phyloP scores from a whole-genome alignment of 1,140 invertebrate species.

The Batillaria attramentaria region DNA sequence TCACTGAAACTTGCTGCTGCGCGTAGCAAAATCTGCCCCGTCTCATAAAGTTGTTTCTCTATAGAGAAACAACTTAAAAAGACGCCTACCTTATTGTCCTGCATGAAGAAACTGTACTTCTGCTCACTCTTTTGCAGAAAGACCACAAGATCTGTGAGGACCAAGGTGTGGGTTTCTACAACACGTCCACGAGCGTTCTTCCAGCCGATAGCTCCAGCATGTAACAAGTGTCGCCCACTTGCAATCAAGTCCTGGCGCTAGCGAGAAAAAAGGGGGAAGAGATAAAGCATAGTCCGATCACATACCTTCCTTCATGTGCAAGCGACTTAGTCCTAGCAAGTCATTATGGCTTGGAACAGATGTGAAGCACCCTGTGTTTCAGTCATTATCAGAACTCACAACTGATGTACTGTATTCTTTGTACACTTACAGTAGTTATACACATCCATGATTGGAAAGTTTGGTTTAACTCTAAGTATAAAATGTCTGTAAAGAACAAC shows the following conservation, averaged over 20 bases:
- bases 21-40: too few relatives aligned
- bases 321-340: too few relatives aligned
- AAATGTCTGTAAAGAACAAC: not conserved
- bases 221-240: conserved; percentile 81
- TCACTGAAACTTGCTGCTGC: too few relatives aligned
- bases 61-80: too few relatives aligned
- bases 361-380: too few relatives aligned
- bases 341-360: too few relatives aligned
- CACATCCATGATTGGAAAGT: too few relatives aligned
- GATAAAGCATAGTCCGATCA: too few relatives aligned
- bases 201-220: conserved; percentile 70
- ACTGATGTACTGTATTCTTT: not conserved
- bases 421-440: not conserved
- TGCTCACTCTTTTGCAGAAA: conserved; percentile 90
- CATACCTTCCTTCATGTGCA: too few relatives aligned
- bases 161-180: conserved; percentile 84
- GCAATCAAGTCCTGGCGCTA: conserved; percentile 91
- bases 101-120: conserved; percentile 75
- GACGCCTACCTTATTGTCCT: conserved; percentile 74
- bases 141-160: conserved; percentile 91
- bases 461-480: not conserved
- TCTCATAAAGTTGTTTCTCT: too few relatives aligned
- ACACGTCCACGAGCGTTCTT: conserved; percentile 71
- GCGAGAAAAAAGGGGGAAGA: too few relatives aligned
- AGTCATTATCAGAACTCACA: conserved; percentile 43